Evolutionary conservation across 2,113 vertebrate species (phyloP).

Genomic region (Mormyrus lacerda): DNA sequence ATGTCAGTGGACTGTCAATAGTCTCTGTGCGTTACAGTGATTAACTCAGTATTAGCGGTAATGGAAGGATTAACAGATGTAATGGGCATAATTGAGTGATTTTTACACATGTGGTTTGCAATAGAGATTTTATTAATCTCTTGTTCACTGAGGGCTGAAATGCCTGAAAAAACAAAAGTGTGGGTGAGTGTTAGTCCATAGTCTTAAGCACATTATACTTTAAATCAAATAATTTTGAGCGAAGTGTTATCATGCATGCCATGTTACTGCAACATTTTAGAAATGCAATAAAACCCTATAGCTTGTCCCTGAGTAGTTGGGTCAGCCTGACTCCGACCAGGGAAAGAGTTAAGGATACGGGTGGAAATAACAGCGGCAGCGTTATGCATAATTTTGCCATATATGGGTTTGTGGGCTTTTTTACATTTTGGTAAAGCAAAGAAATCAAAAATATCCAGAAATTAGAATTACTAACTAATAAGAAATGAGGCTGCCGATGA

Average conservation of each 20-base stretch:
- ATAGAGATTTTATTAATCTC: neutral
- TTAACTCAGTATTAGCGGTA: neutral
- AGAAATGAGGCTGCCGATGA: neutral
- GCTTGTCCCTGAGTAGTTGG: neutral
- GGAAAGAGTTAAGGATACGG: neutral
- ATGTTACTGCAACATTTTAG: neutral
- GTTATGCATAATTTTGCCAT: neutral
- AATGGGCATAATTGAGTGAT: neutral
- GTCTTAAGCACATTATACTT: neutral
- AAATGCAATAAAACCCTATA: neutral
- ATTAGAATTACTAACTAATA: neutral
- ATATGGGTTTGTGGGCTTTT: neutral
- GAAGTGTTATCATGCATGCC: neutral
- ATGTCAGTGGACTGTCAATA: neutral
- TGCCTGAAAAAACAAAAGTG: neutral
- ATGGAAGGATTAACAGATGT: slow-evolving; percentile 1
- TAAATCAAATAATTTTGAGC: neutral
- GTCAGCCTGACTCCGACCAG: neutral
- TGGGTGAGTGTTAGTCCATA: neutral
- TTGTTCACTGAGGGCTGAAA: neutral
- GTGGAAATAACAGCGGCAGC: neutral
- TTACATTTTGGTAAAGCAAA: neutral
- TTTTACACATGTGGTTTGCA: slow-evolving; percentile 6
- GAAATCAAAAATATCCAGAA: neutral
- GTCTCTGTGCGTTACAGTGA: neutral